A percentile compares a stretch with the other conserved stretches of the same genome.
Evolutionary conservation across 2,797 vertebrate species (phyloP).

Genomic region (Eptatretus atami): DNA sequence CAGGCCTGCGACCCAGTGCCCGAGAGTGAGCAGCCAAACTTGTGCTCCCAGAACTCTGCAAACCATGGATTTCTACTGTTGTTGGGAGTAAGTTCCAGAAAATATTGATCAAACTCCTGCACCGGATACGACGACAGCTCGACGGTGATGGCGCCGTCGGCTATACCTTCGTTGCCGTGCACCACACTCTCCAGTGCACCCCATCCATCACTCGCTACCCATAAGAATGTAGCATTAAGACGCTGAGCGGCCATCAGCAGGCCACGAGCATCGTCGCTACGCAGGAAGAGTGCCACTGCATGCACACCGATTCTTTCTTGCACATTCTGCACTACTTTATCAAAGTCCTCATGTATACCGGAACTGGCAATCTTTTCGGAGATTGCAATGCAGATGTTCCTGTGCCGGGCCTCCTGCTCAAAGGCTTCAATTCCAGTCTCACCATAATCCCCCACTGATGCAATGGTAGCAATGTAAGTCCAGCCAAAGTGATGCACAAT

Average conservation of each 20-base stretch:
- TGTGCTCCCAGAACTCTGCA: conserved; percentile 92
- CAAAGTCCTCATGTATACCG: conserved; percentile 72
- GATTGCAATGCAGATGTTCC: conserved; percentile 90
- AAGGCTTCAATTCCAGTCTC: conserved; percentile 94
- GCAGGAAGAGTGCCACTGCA: conserved; percentile 73
- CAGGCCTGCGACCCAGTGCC: conserved; percentile 14
- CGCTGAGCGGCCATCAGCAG: conserved; percentile 55
- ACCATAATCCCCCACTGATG: conserved; percentile 78
- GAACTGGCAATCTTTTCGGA: conserved; percentile 80
- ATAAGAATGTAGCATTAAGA: conserved; percentile 68
- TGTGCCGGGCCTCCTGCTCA: conserved; percentile 63
- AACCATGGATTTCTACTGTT: conserved; percentile 87
- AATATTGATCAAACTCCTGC: conserved; percentile 58
- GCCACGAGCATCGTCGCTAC: conserved; percentile 65
- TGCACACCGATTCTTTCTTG: conserved; percentile 73
- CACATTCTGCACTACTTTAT: conserved; percentile 57
- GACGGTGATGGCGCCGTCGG: conserved; percentile 65
- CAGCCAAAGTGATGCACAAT: conserved; percentile 81
- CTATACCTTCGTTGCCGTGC: conserved; percentile 66
- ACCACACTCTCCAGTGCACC: conserved; percentile 81
- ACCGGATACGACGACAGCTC: conserved; percentile 63
- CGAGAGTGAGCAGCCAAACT: conserved; percentile 52
- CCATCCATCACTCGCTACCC: conserved; percentile 95
- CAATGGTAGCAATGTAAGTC: conserved; percentile 89
- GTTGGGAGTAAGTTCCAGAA: conserved; percentile 41